Percentiles rank a stretch among this genome's conserved stretches.
These are phyloP conservation scores for Kryptolebias marmoratus DNA, from an alignment of 2,113 vertebrate species.

Conservation along the genomic window DNA sequence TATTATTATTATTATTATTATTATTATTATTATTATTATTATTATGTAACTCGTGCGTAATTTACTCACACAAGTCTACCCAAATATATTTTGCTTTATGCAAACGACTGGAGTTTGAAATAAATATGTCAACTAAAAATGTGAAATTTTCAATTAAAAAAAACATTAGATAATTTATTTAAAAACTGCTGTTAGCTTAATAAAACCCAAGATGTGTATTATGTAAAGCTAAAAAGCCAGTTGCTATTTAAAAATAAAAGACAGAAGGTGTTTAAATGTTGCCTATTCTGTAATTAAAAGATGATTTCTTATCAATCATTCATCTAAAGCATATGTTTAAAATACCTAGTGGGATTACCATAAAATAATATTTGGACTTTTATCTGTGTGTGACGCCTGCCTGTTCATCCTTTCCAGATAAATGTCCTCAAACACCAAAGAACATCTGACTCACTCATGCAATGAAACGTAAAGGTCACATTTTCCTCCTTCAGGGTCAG, in stretches of 20 bases:
- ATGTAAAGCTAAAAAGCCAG: too few species aligned
- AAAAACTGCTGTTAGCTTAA: too few species aligned
- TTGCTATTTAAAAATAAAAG: too few species aligned
- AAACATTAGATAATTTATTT: too few species aligned
- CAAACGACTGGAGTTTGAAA: background rate
- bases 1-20: too few species aligned
- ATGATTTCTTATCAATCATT: too few species aligned
- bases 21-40: too few species aligned
- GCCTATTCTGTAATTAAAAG: too few species aligned
- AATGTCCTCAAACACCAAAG: background rate
- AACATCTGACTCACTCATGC: background rate
- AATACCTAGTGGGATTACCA: too few species aligned
- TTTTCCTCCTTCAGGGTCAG: slow-evolving; percentile 3
- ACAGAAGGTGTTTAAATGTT: too few species aligned
- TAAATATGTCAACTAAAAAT: background rate
- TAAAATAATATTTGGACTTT: background rate
- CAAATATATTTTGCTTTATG: background rate
- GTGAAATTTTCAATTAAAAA: background rate
- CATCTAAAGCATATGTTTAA: too few species aligned
- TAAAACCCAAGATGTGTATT: too few species aligned
- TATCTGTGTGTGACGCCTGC: background rate
- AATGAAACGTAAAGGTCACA: background rate
- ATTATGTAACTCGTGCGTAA: background rate
- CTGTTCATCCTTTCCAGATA: background rate
- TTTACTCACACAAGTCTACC: background rate